Evolutionary conservation across 2,113 vertebrate species (phyloP).

Genomic region (Rhadina sibilatrix): DNA sequence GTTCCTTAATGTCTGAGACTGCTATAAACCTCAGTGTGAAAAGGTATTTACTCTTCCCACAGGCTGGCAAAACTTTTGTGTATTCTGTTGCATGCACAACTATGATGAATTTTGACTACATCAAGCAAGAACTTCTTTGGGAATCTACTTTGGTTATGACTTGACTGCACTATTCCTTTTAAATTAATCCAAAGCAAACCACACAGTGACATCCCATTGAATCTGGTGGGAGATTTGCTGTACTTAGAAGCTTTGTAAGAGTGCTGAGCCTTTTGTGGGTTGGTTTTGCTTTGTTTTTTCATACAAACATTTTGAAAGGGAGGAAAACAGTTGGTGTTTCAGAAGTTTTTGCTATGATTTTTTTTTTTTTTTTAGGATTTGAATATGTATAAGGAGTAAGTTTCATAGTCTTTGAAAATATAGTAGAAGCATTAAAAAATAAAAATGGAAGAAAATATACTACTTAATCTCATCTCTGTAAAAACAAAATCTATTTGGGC

Average conservation of each 20-base stretch:
- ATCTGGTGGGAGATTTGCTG: background rate
- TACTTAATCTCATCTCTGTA: background rate
- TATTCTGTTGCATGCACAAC: background rate
- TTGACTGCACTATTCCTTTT: background rate
- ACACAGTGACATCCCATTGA: background rate
- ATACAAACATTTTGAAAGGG: background rate
- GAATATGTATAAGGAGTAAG: background rate
- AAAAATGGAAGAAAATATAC: background rate
- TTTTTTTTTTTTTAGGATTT: background rate
- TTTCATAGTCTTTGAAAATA: background rate
- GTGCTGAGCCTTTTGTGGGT: background rate
- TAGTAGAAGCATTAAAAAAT: background rate
- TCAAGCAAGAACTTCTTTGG: background rate
- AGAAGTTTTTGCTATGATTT: background rate
- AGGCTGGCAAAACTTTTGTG: background rate
- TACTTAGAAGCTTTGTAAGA: background rate
- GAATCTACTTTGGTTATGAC: background rate
- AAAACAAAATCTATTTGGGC: background rate
- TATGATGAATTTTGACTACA: background rate
- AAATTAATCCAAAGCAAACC: background rate
- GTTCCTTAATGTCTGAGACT: background rate
- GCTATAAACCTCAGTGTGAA: background rate
- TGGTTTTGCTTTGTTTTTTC: background rate
- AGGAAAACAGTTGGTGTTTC: accelerated
- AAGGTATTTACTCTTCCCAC: background rate